Evolutionary conservation across 2,113 vertebrate species (phyloP).

Genomic region (Silurus meridionalis): DNA sequence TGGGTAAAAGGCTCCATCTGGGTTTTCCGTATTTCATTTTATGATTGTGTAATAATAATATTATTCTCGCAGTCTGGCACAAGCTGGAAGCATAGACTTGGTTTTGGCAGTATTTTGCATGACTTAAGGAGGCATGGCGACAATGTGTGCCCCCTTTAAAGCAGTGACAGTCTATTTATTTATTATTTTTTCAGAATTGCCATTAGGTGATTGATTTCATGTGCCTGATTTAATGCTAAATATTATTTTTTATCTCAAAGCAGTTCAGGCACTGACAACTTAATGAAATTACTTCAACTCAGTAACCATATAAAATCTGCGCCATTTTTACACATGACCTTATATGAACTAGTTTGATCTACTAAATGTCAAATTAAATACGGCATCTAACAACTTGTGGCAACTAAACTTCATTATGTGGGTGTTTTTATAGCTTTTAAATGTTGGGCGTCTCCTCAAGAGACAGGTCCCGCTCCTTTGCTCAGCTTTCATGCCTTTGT

Average conservation of each 20-base stretch:
- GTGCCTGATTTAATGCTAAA: conserved; percentile 34
- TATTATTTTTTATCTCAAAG: conserved; percentile 7
- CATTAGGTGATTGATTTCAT: conserved; percentile 33
- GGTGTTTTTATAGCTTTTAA: conserved; percentile 5
- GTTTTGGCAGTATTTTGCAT: conserved; percentile 52
- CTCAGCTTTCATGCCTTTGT: conserved; percentile 4
- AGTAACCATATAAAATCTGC: conserved; percentile 15
- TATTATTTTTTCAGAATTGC: conserved; percentile 37
- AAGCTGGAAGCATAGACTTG: conserved; percentile 48
- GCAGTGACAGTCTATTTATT: conserved; percentile 53
- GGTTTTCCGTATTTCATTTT: conserved; percentile 60
- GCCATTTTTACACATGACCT: conserved; percentile 17
- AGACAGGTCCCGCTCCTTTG: neutral
- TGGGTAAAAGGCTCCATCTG: conserved; percentile 76
- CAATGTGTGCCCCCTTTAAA: conserved; percentile 49
- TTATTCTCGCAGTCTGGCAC: conserved; percentile 41
- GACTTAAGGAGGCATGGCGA: conserved; percentile 53
- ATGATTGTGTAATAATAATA: conserved; percentile 52
- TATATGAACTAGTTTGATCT: neutral
- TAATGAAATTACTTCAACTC: conserved; percentile 25
- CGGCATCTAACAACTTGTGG: conserved; percentile 14
- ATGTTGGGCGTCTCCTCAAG: conserved; percentile 23
- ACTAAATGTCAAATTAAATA: conserved; percentile 19
- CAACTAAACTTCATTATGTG: conserved; percentile 27
- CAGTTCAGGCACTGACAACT: neutral